These are phyloP conservation scores for Typhlichthys eigenmanni DNA, from an alignment of 2,797 vertebrate species.

Conservation along the genomic window DNA sequence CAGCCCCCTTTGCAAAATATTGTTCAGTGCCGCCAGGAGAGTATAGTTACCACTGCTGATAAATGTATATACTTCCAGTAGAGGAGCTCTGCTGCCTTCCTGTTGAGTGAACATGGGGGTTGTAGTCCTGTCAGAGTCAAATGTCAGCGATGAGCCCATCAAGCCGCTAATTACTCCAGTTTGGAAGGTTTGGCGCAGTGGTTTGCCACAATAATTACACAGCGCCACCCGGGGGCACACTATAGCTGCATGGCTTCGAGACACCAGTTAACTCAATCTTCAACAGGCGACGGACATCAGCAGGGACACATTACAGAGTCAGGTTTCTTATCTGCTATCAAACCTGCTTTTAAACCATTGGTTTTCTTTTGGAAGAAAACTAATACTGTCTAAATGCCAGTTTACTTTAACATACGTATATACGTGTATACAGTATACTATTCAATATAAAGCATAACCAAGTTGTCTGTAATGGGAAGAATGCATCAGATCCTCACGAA, in stretches of 20 bases:
- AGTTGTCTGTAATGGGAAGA: too few relatives aligned
- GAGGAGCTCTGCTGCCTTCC: conserved; percentile 2
- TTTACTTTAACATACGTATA: too few relatives aligned
- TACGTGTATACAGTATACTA: too few relatives aligned
- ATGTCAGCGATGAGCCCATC: conserved; percentile 51
- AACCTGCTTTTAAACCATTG: neutral
- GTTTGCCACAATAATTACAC: conserved; percentile 54
- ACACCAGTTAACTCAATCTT: conserved; percentile 54
- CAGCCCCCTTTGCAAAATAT: too few relatives aligned
- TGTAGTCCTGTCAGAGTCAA: conserved; percentile 59
- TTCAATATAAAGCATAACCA: too few relatives aligned
- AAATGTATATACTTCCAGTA: too few relatives aligned
- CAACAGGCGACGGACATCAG: conserved; percentile 26
- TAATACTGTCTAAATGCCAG: too few relatives aligned
- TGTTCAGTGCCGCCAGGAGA: neutral
- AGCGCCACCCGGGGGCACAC: conserved; percentile 43
- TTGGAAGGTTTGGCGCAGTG: conserved; percentile 38
- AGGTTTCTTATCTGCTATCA: conserved; percentile 21
- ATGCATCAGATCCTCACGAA: too few relatives aligned
- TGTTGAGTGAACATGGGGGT: conserved; percentile 21
- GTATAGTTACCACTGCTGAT: neutral
- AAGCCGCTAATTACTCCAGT: conserved; percentile 60
- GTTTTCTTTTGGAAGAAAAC: too few relatives aligned
- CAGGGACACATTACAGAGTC: conserved; percentile 13
- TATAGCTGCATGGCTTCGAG: conserved; percentile 46